These are phyloP conservation scores for Tetramorium bicarinatum DNA, from an alignment of 2,888 invertebrate genomes.

Conservation along the genomic window DNA sequence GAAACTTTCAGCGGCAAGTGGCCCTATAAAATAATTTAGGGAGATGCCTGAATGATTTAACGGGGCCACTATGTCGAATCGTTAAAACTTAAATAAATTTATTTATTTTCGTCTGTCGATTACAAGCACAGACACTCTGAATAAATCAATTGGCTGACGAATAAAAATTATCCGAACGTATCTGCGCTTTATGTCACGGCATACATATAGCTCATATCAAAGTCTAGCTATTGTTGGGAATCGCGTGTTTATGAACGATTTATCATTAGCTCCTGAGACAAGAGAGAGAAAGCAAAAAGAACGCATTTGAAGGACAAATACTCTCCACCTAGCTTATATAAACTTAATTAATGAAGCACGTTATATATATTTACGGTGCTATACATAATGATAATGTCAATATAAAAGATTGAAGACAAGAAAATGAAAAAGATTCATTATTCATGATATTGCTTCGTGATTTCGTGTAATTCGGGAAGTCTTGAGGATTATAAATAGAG, in stretches of 20 bases:
- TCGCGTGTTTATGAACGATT: slow-evolving; percentile 69
- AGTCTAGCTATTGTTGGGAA: slow-evolving; percentile 8
- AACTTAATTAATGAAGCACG: slow-evolving; percentile 36
- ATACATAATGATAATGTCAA: slow-evolving; percentile 34
- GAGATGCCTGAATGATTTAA: background rate
- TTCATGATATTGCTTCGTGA: slow-evolving; percentile 5
- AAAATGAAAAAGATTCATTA: slow-evolving; percentile 8
- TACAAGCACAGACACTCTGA: background rate
- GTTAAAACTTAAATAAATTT: background rate
- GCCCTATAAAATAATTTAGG: background rate
- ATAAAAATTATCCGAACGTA: background rate
- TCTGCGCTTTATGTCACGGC: background rate
- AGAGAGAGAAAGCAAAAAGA: slow-evolving; percentile 31
- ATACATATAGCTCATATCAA: background rate
- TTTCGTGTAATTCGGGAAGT: slow-evolving; percentile 4
- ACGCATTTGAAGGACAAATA: slow-evolving; percentile 37
- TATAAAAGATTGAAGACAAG: slow-evolving; percentile 7
- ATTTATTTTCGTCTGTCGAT: background rate
- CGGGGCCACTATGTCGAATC: background rate
- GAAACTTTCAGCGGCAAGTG: background rate
- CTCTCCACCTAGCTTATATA: slow-evolving; percentile 6
- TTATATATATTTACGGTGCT: background rate
- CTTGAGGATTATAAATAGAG: background rate
- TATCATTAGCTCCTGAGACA: slow-evolving; percentile 41
- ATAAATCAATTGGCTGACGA: slow-evolving; percentile 16